phyloP scores from a whole-genome alignment of 2,113 vertebrate species.

The Collichthys lucidus region DNA sequence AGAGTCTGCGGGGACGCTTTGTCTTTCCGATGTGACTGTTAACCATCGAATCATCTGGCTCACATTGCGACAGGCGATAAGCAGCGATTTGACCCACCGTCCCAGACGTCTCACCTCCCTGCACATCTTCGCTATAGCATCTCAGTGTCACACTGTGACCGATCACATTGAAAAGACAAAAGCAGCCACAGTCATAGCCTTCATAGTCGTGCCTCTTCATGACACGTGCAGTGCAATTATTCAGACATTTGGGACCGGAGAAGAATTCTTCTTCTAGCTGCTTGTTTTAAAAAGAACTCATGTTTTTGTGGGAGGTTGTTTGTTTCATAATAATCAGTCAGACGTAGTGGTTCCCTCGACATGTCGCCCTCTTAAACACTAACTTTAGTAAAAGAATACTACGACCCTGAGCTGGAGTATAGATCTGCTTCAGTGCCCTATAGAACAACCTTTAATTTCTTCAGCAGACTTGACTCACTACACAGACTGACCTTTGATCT shows the following conservation, averaged over 20 bases:
- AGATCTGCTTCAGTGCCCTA: background rate
- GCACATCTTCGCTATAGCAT: background rate
- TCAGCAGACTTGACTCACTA: constrained; percentile 22
- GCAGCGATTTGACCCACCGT: background rate
- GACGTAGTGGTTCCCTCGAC: background rate
- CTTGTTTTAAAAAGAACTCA: constrained; percentile 1
- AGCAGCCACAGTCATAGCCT: background rate
- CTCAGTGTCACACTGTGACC: too few species aligned
- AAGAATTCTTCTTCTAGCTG: constrained; percentile 5
- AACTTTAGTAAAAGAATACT: background rate
- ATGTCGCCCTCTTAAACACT: constrained; percentile 34
- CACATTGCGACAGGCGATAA: background rate
- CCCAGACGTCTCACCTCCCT: background rate
- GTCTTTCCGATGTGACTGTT: constrained; percentile 22
- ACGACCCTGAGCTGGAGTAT: constrained; percentile 20
- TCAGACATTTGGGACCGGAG: constrained; percentile 9
- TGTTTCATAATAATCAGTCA: constrained; percentile 8
- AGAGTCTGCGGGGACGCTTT: background rate
- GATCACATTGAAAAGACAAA: constrained; percentile 15
- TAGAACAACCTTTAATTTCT: background rate
- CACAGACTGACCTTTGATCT: constrained; percentile 49
- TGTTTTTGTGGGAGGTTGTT: constrained; percentile 19
- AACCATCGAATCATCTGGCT: constrained; percentile 5
- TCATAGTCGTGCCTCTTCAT: background rate
- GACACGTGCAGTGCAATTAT: background rate